These are phyloP conservation scores for Clytia hemisphaerica DNA, from an alignment of 30 jellyfish, hydroid and myxozoan species.

Conservation along the genomic window DNA sequence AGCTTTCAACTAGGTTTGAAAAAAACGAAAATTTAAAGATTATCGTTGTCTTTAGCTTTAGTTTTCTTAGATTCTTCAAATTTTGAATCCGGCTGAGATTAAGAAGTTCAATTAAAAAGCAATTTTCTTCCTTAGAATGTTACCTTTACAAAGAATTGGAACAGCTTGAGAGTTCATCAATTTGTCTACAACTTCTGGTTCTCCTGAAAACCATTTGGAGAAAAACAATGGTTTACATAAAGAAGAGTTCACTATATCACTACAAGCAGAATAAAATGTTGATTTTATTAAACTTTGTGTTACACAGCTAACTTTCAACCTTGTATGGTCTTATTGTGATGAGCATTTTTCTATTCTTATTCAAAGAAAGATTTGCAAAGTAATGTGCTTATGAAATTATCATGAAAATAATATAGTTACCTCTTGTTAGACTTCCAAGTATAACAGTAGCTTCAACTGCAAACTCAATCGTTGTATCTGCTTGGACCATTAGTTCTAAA, in stretches of 20 bases:
- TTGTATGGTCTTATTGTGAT: no score
- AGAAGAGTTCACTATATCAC: not conserved
- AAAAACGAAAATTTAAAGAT: no score
- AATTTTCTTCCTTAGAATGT: not conserved
- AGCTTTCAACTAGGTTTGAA: no score
- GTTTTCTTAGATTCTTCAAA: no score
- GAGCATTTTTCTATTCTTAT: no score
- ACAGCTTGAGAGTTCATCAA: conserved; percentile 50
- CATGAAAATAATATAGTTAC: conserved; percentile 24
- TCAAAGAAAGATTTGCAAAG: no score
- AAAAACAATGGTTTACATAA: not conserved
- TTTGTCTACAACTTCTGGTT: conserved; percentile 32
- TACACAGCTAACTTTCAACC: no score
- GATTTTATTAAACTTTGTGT: not conserved
- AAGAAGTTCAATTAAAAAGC: no score
- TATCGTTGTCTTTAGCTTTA: no score
- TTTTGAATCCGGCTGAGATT: no score
- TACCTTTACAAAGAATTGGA: conserved; percentile 74
- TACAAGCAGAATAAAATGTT: no score
- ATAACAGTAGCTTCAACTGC: conserved; percentile 86
- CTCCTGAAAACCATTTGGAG: conserved; percentile 32
- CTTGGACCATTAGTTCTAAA: conserved; percentile 48
- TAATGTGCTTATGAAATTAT: no score
- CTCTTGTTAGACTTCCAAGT: conserved; percentile 73
- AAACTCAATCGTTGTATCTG: conserved; percentile 61